Percentiles rank a stretch among this genome's conserved stretches.
These are phyloP conservation scores for Torymus texanus DNA, from an alignment of 2,888 invertebrate genomes.

Conservation along the genomic window DNA sequence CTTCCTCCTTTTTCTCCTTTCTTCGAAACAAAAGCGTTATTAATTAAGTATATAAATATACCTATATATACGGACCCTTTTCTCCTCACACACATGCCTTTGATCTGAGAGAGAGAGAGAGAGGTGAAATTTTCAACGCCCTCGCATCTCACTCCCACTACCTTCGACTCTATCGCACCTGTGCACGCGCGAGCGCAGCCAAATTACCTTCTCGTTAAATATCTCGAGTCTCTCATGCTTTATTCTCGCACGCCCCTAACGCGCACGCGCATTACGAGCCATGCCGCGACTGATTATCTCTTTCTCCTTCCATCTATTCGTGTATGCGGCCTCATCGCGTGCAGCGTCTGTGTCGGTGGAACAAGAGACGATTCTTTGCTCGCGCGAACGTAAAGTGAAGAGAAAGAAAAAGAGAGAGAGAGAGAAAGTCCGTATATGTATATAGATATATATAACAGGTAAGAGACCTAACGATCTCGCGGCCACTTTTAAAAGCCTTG, in stretches of 20 bases:
- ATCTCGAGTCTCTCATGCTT: slow-evolving; percentile 62
- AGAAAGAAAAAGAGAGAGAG: slow-evolving; percentile 1
- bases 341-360: slow-evolving; percentile 23
- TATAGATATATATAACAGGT: background rate
- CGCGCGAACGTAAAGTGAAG: background rate
- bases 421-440: background rate
- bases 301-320: slow-evolving; percentile 12
- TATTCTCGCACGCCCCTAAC: slow-evolving; percentile 68
- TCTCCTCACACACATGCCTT: background rate
- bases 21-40: slow-evolving; percentile 44
- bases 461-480: slow-evolving; percentile 65
- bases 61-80: too few species aligned
- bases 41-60: slow-evolving; percentile 26
- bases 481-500: slow-evolving; percentile 62
- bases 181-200: slow-evolving; percentile 56
- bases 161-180: slow-evolving; percentile 54
- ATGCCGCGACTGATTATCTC: slow-evolving; percentile 68
- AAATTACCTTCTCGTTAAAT: slow-evolving; percentile 71
- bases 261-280: slow-evolving; percentile 63
- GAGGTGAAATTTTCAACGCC: slow-evolving; percentile 56
- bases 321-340: slow-evolving; percentile 49
- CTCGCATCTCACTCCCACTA: slow-evolving; percentile 11
- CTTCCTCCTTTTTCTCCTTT: background rate
- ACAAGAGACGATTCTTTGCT: slow-evolving; percentile 15
- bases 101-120: slow-evolving; percentile 37